Conservation (phyloP, 2,113 vertebrate genomes). For the Typhlomys cinereus region DNA sequence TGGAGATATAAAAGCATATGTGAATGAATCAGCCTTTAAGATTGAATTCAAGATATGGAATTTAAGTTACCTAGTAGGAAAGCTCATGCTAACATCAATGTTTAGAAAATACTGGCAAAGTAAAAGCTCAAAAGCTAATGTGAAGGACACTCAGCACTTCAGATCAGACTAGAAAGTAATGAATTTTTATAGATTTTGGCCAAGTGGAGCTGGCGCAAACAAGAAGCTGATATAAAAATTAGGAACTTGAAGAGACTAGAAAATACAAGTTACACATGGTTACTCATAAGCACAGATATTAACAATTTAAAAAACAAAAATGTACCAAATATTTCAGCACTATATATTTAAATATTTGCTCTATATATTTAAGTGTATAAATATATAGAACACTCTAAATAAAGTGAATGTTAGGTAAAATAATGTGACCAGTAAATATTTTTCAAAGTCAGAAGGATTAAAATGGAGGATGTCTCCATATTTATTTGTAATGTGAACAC, state of each 20-base stretch:
- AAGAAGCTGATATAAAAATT: not conserved
- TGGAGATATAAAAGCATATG: constrained; percentile 15
- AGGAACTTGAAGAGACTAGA: not conserved
- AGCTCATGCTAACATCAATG: not conserved
- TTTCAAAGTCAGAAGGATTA: not conserved
- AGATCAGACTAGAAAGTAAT: not conserved
- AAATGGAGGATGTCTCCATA: not conserved
- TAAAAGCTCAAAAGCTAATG: not conserved
- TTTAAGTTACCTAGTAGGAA: not conserved
- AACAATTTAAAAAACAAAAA: not conserved
- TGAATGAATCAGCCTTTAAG: not conserved
- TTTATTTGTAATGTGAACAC: not conserved
- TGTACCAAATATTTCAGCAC: not conserved
- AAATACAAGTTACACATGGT: not conserved
- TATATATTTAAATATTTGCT: too few relatives aligned
- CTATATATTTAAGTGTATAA: too few relatives aligned
- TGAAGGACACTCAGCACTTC: not conserved
- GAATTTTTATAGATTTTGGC: not conserved
- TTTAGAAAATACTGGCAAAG: constrained; percentile 12
- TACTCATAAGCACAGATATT: not conserved
- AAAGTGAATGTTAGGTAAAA: not conserved
- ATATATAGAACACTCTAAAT: not conserved
- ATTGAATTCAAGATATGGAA: not conserved
- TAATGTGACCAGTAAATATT: not conserved
- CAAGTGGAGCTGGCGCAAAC: not conserved